Percentiles rank a stretch among this genome's conserved stretches.
These are phyloP conservation scores for Lysandra coridon DNA, from an alignment of 2,888 invertebrate genomes.

Conservation along the genomic window DNA sequence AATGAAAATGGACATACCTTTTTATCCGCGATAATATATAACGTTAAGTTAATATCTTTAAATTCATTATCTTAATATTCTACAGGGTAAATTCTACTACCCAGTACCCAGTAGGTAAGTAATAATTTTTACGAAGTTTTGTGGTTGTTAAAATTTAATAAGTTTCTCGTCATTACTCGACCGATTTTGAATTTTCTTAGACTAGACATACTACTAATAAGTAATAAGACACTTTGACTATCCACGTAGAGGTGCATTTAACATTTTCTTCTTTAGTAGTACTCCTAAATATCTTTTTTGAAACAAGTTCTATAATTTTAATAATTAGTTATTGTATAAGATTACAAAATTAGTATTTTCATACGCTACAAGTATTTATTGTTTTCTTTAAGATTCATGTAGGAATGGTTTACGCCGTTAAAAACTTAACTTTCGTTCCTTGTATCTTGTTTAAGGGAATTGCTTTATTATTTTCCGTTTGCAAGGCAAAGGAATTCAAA, in stretches of 20 bases:
- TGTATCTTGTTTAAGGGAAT: constrained; percentile 4
- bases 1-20: constrained; percentile 27
- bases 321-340: background rate
- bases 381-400: background rate
- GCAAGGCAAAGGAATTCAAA: constrained; percentile 45
- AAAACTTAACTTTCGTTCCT: background rate
- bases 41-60: background rate
- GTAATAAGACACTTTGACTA: too few relatives aligned
- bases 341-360: background rate
- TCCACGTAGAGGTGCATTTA: too few relatives aligned
- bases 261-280: too few relatives aligned
- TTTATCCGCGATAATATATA: background rate
- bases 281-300: too few relatives aligned
- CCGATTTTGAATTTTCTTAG: too few relatives aligned
- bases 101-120: background rate
- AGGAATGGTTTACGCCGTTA: background rate
- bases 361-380: background rate
- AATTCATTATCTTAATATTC: background rate
- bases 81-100: background rate
- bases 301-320: background rate
- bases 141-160: background rate
- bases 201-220: too few relatives aligned
- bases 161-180: background rate
- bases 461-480: constrained; percentile 30
- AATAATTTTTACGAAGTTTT: background rate